Conservation (phyloP, 30 jellyfish, hydroid and myxozoan genomes). For the Pelagia noctiluca region DNA sequence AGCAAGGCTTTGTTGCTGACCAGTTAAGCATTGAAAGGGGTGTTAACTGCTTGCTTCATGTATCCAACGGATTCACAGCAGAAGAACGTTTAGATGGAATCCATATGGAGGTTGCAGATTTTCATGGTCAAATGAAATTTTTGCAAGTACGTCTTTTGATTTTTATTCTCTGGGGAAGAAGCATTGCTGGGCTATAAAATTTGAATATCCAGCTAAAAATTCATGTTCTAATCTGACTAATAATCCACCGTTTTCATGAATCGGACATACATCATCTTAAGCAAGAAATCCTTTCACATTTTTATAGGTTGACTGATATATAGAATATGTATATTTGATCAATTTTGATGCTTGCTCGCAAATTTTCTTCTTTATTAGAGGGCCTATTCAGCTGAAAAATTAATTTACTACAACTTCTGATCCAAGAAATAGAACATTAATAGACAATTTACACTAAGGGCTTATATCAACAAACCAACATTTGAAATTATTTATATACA, state of each 20-base stretch:
- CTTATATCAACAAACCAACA: too few species aligned
- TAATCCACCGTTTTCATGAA: background rate
- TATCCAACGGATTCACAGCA: conserved; percentile 36
- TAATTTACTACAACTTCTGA: too few species aligned
- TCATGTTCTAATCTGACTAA: background rate
- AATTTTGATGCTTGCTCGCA: too few species aligned
- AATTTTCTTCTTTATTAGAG: too few species aligned
- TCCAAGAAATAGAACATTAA: too few species aligned
- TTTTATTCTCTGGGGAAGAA: background rate
- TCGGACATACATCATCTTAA: too few species aligned
- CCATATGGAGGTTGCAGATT: conserved; percentile 14
- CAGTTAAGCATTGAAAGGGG: conserved; percentile 28
- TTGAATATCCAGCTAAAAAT: background rate
- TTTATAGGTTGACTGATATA: background rate
- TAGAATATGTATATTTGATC: background rate
- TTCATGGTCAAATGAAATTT: conserved; percentile 23
- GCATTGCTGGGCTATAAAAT: background rate
- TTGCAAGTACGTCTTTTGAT: background rate
- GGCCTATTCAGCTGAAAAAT: too few species aligned
- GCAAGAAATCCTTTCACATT: background rate
- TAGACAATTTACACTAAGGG: too few species aligned
- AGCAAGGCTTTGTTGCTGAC: conserved; percentile 31
- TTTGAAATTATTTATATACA: too few species aligned
- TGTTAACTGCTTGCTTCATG: conserved; percentile 19
- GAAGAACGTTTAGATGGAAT: conserved; percentile 30